phyloP scores from a whole-genome alignment of 2,797 vertebrate species.

The Ambastaia sidthimunki region DNA sequence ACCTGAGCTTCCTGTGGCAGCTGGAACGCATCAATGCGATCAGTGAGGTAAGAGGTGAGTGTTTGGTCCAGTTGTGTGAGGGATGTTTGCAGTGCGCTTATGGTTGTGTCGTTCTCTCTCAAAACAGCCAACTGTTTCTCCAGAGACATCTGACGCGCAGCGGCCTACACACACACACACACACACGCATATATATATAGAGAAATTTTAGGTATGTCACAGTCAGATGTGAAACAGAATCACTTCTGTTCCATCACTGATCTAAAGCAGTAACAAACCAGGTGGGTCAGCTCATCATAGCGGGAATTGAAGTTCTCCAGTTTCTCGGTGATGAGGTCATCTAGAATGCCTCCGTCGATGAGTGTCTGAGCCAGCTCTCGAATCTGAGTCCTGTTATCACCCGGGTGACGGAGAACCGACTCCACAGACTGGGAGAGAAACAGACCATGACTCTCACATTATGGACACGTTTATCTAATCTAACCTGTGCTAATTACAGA shows the following conservation, averaged over 20 bases:
- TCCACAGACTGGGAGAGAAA: slow-evolving; percentile 79
- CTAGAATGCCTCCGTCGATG: slow-evolving; percentile 95
- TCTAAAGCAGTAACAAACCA: slow-evolving; percentile 72
- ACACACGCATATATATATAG: not conserved
- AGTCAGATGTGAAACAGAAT: not conserved
- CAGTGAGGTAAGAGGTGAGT: slow-evolving; percentile 92
- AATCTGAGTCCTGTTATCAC: slow-evolving; percentile 98
- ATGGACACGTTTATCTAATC: too few relatives aligned
- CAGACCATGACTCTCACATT: not conserved
- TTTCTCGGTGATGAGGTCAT: slow-evolving; percentile 97
- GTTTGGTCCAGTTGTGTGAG: slow-evolving; percentile 90
- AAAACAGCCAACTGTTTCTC: slow-evolving; percentile 89
- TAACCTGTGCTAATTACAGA: too few relatives aligned
- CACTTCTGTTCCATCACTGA: not conserved
- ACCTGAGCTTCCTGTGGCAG: slow-evolving; percentile 96
- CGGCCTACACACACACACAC: slow-evolving; percentile 77
- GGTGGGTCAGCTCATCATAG: slow-evolving; percentile 89
- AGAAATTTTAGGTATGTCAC: not conserved
- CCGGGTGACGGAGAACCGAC: slow-evolving; percentile 89
- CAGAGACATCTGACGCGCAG: slow-evolving; percentile 86
- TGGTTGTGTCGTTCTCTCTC: slow-evolving; percentile 84
- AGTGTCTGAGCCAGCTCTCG: slow-evolving; percentile 95
- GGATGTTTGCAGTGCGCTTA: slow-evolving; percentile 88
- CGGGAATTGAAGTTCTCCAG: slow-evolving; percentile 90
- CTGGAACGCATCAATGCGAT: slow-evolving; percentile 92